Evolutionary conservation across 2,888 invertebrate species (phyloP).

Genomic region (Spatulosminthurus flaviceps): DNA sequence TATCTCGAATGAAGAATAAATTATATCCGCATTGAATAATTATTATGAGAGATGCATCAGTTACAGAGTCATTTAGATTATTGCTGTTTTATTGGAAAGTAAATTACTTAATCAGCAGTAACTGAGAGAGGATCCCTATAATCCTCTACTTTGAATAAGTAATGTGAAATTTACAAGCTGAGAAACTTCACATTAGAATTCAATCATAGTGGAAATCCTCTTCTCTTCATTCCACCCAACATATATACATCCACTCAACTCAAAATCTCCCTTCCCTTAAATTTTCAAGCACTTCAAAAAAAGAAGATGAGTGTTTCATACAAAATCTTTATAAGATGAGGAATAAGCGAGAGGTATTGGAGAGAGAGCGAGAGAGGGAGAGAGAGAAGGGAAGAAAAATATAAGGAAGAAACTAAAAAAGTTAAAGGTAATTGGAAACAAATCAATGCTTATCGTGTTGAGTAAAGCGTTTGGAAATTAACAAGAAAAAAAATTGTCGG

Average conservation of each 20-base stretch:
- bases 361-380: too few species aligned
- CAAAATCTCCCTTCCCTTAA: too few species aligned
- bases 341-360: too few species aligned
- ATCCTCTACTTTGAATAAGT: slow-evolving; percentile 5
- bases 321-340: too few species aligned
- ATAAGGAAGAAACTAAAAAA: background rate
- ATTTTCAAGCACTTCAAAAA: too few species aligned
- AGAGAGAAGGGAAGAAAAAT: background rate
- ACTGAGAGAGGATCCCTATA: background rate
- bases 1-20: background rate
- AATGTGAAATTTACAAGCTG: slow-evolving; percentile 10
- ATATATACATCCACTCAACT: background rate
- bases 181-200: background rate
- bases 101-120: slow-evolving; percentile 13
- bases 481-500: background rate
- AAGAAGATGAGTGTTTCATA: too few species aligned
- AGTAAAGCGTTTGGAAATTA: slow-evolving; percentile 10
- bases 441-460: slow-evolving; percentile 18
- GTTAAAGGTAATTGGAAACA: background rate
- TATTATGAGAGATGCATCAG: background rate
- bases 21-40: background rate
- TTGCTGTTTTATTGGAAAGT: background rate
- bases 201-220: background rate
- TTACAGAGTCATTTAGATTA: slow-evolving; percentile 6
- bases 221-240: background rate